Base-by-base conservation (phyloP, 2,797 vertebrate species). In the Alauda arvensis region DNA sequence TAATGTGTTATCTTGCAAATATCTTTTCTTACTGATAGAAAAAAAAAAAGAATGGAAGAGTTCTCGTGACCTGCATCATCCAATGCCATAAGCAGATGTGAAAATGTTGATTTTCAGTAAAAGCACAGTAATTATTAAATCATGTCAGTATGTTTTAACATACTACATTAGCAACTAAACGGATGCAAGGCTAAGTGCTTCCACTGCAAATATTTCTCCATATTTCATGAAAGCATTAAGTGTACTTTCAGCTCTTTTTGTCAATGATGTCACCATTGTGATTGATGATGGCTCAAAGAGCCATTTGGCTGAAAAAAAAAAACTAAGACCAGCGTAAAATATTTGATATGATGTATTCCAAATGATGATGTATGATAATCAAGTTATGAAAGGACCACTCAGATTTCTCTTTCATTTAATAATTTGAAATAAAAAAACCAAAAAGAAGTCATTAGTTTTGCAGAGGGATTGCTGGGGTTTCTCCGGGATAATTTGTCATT, bases 1-100 rank as follows among this genome's bases (percentile, higher is more conserved):
- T 80, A 94, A 91, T 85, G 26, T 49, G 62, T 74, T 88, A 90
- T 18, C 37, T 85, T 76, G 37, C 4, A 84, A 66, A 80, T 60
- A 42, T 14, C 0, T 55, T 68, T 80, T 83, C 34, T 79, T 72
- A 72, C 66, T 87, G 33, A 56, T 7, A 77, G 12, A 11, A 0
- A 14, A 20, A 48, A 55, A 40, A 52, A 12, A 31, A 42, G 0
- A 34, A 42, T 45, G 46, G 17, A 72, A 70, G 33, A 26, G 9
- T 59, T 93, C 26, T 52, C 46, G 49, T 17, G 48, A 69, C 15
- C 55, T 76, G 28, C 28, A 83, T 78, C 48, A 83, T 89, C 55
- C 42, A 66, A 37, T 42, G 40, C 15, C 77, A 52, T 31, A 56
- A 74, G 37, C 10, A 85, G 51, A 63, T 3, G 4, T 63, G 68